These are phyloP conservation scores for Sweltsa coloradensis DNA, from an alignment of 1,140 invertebrate genomes.

Conservation along the genomic window DNA sequence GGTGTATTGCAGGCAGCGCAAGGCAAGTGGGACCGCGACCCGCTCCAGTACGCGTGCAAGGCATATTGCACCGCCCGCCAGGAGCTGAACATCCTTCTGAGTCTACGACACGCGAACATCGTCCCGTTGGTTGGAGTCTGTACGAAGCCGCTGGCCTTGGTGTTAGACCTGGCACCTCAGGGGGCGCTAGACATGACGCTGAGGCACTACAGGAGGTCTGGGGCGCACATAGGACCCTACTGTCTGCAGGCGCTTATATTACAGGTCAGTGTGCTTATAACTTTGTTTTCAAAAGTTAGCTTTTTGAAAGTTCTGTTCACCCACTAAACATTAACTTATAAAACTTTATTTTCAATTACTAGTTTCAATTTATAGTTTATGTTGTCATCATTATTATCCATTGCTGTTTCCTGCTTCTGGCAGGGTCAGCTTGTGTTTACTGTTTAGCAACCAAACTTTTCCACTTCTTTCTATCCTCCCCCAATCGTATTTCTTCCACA, in stretches of 20 bases:
- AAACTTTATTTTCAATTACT: no score
- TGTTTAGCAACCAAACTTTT: no score
- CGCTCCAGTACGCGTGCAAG: conserved; percentile 80
- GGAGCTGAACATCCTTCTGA: conserved; percentile 80
- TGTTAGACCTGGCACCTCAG: conserved; percentile 81
- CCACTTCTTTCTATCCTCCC: no score
- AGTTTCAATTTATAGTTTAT: no score
- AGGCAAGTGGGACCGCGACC: conserved; percentile 84
- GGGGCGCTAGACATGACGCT: conserved; percentile 78
- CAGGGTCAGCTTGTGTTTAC: no score
- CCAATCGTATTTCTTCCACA: no score
- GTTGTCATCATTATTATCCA: no score
- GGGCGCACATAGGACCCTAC: conserved; percentile 63
- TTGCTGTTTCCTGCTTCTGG: no score
- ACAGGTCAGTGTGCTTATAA: no score
- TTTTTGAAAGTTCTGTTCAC: no score
- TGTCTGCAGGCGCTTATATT: conserved; percentile 75
- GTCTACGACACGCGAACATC: conserved; percentile 80
- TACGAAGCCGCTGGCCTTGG: conserved; percentile 76
- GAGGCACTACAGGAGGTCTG: conserved; percentile 68
- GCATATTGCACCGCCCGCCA: conserved; percentile 91
- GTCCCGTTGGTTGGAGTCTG: conserved; percentile 84
- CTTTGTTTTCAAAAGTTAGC: no score
- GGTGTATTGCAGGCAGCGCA: conserved; percentile 48
- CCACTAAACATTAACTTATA: no score